phyloP scores from a whole-genome alignment of 2,797 vertebrate species.

The Bradypodion pumilum region DNA sequence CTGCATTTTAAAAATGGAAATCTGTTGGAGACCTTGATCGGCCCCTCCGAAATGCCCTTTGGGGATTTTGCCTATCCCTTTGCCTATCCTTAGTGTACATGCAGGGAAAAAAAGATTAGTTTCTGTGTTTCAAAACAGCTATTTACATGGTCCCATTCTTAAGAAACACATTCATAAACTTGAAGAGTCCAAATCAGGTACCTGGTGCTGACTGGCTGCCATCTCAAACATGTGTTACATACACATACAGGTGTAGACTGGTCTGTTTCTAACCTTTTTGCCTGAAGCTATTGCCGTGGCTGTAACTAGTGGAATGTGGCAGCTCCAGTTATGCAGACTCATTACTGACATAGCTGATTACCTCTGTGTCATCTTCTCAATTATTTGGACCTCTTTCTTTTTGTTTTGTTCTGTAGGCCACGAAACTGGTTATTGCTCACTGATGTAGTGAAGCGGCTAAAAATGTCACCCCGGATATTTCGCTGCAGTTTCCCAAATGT shows the following conservation, averaged over 20 bases:
- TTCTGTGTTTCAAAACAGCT: fast-evolving
- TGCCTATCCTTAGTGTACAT: no score
- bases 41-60: no score
- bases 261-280: fast-evolving
- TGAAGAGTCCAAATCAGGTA: background rate
- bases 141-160: background rate
- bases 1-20: no score
- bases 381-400: slow-evolving; percentile 24
- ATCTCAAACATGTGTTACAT: background rate
- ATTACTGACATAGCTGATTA: slow-evolving; percentile 10
- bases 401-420: slow-evolving; percentile 72
- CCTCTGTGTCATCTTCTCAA: fast-evolving
- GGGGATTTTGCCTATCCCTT: no score
- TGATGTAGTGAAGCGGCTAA: slow-evolving; percentile 87
- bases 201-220: background rate
- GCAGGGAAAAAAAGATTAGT: background rate
- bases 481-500: slow-evolving; percentile 87
- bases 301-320: background rate
- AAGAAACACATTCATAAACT: background rate
- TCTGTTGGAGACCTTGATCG: no score
- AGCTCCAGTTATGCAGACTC: background rate
- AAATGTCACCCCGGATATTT: slow-evolving; percentile 89
- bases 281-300: fast-evolving
- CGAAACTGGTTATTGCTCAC: slow-evolving; percentile 93
- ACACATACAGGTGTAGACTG: background rate